Conservation (phyloP, 2,888 invertebrate genomes). For the Phortica okadai region DNA sequence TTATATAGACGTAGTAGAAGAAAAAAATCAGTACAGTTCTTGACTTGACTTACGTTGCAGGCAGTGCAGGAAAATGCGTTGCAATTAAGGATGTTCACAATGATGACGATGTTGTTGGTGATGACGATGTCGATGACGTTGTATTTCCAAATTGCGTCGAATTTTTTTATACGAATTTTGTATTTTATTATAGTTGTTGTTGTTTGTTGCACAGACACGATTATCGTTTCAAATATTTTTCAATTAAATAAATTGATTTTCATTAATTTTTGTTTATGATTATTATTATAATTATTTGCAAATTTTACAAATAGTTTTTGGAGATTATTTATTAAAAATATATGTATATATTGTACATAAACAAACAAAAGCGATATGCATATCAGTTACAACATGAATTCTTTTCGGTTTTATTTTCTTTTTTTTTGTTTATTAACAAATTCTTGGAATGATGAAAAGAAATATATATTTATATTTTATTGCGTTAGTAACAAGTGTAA, state of each 20-base stretch:
- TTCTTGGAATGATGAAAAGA: no score
- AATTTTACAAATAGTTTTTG: neutral
- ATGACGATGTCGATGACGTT: neutral
- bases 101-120: neutral
- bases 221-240: no score
- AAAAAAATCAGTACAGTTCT: neutral
- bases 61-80: slow-evolving; percentile 9
- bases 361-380: neutral
- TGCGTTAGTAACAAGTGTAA: no score
- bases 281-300: neutral
- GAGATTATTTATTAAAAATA: slow-evolving; percentile 15
- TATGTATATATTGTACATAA: slow-evolving; percentile 19
- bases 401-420: no score
- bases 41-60: neutral
- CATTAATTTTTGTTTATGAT: neutral
- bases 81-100: neutral
- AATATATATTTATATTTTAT: no score
- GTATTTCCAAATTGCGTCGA: neutral
- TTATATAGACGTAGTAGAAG: neutral
- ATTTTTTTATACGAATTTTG: slow-evolving; percentile 19
- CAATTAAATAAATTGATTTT: neutral
- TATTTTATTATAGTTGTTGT: slow-evolving; percentile 12
- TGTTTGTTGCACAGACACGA: neutral
- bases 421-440: no score
- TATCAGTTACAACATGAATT: no score